Percentiles rank a stretch among this genome's conserved stretches.
phyloP scores from a whole-genome alignment of 1,140 invertebrate genomes.

The Aphaenogaster rudis region DNA sequence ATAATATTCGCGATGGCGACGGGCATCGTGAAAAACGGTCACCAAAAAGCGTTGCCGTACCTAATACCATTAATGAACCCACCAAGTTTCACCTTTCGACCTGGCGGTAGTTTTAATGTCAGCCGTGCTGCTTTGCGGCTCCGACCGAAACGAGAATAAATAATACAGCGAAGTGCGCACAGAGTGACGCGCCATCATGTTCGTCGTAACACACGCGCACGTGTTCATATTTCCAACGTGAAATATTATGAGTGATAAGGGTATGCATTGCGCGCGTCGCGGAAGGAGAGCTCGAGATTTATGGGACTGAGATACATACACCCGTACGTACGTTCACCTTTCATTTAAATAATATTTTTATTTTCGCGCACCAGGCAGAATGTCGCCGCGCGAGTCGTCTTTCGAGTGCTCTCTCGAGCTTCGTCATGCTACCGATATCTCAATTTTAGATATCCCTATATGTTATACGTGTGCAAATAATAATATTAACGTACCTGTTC shows the following conservation, averaged over 20 bases:
- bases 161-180: conserved; percentile 55
- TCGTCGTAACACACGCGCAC: conserved; percentile 46
- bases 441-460: neutral
- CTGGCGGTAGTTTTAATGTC: conserved; percentile 15
- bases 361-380: neutral
- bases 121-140: neutral
- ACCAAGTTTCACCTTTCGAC: conserved; percentile 23
- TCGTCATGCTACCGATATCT: neutral
- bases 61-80: conserved; percentile 15
- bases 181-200: conserved; percentile 54
- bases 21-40: neutral
- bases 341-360: conserved; percentile 63
- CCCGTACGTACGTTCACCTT: conserved; percentile 23
- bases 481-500: neutral
- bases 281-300: conserved; percentile 57
- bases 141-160: conserved; percentile 54
- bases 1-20: conserved; percentile 18
- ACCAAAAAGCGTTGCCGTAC: neutral
- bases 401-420: neutral
- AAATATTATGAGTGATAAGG: conserved; percentile 65
- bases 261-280: conserved; percentile 48
- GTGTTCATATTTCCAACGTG: conserved; percentile 60
- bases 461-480: neutral
- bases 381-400: neutral
- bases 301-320: conserved; percentile 36